Base-by-base conservation (phyloP, 2,113 vertebrate species). In the Columbina picui region DNA sequence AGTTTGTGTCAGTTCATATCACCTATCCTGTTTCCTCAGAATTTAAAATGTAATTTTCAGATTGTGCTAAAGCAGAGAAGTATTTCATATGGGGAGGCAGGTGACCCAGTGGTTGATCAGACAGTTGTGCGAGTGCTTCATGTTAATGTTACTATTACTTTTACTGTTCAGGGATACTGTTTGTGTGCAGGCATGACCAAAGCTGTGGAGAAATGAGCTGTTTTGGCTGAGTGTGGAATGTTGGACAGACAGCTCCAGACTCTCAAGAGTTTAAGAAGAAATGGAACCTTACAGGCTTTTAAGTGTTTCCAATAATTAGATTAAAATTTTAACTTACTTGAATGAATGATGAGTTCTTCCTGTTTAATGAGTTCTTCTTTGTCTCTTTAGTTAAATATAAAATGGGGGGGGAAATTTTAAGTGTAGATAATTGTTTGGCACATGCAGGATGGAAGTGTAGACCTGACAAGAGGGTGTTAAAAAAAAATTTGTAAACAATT, bases 111-210 rank as follows among this genome's bases (percentile, higher is more conserved):
- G 39, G 32, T 81, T 81, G 60, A 20, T 81, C 43, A 32, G 63
- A 20, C 9, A 5, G 30, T n/a, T 67, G 34, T 34, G 38, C 34
- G 84, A 71, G 38, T 61, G 36, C 17, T 86, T 92, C 15, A 10
- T 71, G 30, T 47, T 69, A 73, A 27, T 6, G 9, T 65, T 89
- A 7, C 30, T 71, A 27, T 47, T 69, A 73, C 23, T 6, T 7
- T 65, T 89, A 7, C 30, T 57, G 3, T 50, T 84, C 22, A 27
- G 32, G 59, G 13, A 41, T 32, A 34, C 2, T 63, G 11, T 49
- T 43, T 0, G 0, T 39, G 2, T 30, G 29, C 32, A 47, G 56
- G 13, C 9, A 12, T 38, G 60, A 15, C 15, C 75, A 65, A 0
- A 3, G 3, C 68, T 75, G 47, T 55, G 52, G n/a, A 71, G 29